A percentile compares a stretch with the other conserved stretches of the same genome.
phyloP scores from a whole-genome alignment of 2,113 vertebrate genomes.

The Dicrurus megarhynchus region DNA sequence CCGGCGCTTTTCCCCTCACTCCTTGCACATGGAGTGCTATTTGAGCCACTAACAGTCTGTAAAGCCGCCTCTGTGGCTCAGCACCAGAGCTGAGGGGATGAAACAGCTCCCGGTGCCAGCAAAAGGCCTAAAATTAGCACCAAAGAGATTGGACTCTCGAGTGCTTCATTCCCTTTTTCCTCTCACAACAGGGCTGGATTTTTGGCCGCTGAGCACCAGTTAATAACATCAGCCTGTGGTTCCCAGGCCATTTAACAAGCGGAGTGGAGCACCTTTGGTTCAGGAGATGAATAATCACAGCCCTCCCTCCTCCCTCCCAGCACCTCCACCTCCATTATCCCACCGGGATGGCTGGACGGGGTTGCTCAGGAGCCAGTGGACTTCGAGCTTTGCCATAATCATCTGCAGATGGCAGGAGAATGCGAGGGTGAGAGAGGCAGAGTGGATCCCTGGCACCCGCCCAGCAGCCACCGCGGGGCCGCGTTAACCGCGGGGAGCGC shows the following conservation, averaged over 20 bases:
- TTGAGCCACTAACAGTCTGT: not conserved
- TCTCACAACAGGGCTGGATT: not conserved
- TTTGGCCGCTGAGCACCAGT: constrained; percentile 5
- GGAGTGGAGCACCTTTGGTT: not conserved
- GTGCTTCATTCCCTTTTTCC: not conserved
- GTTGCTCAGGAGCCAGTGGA: not conserved
- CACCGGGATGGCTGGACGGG: not conserved
- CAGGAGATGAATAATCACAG: not conserved
- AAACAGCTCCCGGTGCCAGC: not conserved
- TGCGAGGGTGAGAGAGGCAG: not conserved
- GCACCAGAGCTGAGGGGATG: not conserved
- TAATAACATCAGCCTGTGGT: not conserved
- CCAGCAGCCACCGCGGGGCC: not conserved
- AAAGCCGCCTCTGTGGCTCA: not conserved
- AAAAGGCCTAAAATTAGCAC: constrained; percentile 17
- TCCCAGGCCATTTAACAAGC: not conserved
- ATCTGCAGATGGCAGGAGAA: not conserved
- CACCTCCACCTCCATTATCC: not conserved
- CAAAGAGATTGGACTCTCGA: not conserved
- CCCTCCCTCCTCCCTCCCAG: not conserved
- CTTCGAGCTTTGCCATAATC: not conserved
- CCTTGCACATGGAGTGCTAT: not conserved
- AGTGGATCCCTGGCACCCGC: not conserved
- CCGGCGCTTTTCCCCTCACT: not conserved
- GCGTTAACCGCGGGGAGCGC: accelerated